These are phyloP conservation scores for Sycophila texana DNA, from an alignment of 2,888 invertebrate genomes.

Conservation along the genomic window DNA sequence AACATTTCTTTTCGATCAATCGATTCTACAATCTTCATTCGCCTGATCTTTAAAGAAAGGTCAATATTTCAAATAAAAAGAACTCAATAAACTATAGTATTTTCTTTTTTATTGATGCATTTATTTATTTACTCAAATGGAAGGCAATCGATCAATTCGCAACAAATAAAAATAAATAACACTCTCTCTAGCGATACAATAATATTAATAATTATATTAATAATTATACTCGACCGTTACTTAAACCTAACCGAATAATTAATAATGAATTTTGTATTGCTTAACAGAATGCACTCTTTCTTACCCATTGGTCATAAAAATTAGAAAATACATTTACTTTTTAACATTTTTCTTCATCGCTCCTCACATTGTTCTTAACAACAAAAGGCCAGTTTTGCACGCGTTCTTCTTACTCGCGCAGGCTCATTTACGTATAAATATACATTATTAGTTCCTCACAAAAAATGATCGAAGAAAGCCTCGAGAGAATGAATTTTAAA, in stretches of 20 bases:
- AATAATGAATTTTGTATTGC: constrained; percentile 71
- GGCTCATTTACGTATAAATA: constrained; percentile 6
- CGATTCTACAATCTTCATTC: no score
- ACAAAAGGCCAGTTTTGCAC: constrained; percentile 34
- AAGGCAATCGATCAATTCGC: constrained; percentile 76
- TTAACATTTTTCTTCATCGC: constrained; percentile 44
- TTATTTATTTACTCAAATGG: constrained; percentile 76
- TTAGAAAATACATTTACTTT: constrained; percentile 67
- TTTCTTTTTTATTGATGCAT: constrained; percentile 56
- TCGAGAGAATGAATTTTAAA: constrained; percentile 24
- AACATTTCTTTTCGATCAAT: no score
- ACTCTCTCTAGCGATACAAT: constrained; percentile 74
- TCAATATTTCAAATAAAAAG: background rate
- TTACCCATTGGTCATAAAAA: constrained; percentile 58
- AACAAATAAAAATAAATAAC: constrained; percentile 76
- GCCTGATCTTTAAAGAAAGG: no score
- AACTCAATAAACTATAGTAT: constrained; percentile 10
- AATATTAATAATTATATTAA: constrained; percentile 59
- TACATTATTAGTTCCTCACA: constrained; percentile 1
- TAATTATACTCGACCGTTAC: constrained; percentile 68
- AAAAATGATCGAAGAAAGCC: background rate
- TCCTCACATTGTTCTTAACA: constrained; percentile 19
- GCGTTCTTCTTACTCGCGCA: constrained; percentile 14
- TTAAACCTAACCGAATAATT: constrained; percentile 70
- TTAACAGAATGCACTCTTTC: constrained; percentile 67